Evolutionary conservation across 2,797 vertebrate genomes (phyloP).

Genomic region (Champsocephalus gunnari): DNA sequence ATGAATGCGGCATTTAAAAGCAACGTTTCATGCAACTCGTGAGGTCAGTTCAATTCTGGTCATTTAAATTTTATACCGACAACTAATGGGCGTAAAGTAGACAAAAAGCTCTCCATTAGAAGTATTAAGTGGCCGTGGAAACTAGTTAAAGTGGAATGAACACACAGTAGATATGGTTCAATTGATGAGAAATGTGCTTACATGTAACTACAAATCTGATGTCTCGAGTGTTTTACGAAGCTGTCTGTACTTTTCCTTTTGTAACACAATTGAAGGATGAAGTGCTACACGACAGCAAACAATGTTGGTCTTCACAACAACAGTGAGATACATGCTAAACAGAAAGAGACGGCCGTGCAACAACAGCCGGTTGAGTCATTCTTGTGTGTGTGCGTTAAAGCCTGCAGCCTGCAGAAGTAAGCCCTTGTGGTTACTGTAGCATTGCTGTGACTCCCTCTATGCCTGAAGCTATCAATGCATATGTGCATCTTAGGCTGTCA

Average conservation of each 20-base stretch:
- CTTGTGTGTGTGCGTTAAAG: slow-evolving; percentile 13
- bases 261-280: no score
- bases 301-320: neutral
- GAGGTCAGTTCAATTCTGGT: neutral
- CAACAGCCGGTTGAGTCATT: slow-evolving; percentile 13
- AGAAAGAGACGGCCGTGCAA: neutral
- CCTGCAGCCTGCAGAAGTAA: slow-evolving; percentile 8
- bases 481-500: slow-evolving; percentile 51
- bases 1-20: neutral
- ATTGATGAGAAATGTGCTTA: no score
- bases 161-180: neutral
- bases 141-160: neutral
- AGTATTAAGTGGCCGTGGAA: neutral
- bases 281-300: slow-evolving; percentile 10
- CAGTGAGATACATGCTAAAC: neutral
- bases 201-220: no score
- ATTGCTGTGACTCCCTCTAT: slow-evolving; percentile 45
- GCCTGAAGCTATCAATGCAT: slow-evolving; percentile 52
- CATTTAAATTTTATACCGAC: neutral
- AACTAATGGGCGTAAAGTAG: neutral
- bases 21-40: neutral
- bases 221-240: neutral
- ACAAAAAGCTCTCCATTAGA: neutral
- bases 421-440: slow-evolving; percentile 31
- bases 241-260: neutral